phyloP scores from a whole-genome alignment of 2,888 invertebrate species.

The Amphipoea lucens region DNA sequence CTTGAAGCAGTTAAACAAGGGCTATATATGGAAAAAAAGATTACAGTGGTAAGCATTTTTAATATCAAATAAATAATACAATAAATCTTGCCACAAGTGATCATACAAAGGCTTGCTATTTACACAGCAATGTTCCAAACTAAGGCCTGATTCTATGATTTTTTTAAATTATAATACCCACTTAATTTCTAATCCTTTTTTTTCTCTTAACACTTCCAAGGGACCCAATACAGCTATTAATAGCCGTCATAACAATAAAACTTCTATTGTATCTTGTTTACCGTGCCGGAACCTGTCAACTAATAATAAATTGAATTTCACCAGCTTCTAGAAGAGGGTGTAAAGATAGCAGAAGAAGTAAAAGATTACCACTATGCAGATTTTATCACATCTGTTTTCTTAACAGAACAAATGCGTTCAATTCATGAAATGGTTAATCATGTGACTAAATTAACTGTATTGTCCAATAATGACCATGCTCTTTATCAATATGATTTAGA shows the following conservation, averaged over 20 bases:
- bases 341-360: conserved; percentile 68
- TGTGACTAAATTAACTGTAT: conserved; percentile 67
- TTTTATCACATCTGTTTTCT: conserved; percentile 72
- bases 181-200: background rate
- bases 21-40: conserved; percentile 72
- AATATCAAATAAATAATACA: background rate
- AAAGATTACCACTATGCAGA: conserved; percentile 76
- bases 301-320: conserved; percentile 22
- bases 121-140: conserved; percentile 1
- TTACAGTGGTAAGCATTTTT: conserved; percentile 70
- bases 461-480: conserved; percentile 67
- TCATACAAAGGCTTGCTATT: background rate
- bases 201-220: background rate
- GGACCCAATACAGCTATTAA: too few relatives aligned
- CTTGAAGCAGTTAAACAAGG: conserved; percentile 71
- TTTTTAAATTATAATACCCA: background rate
- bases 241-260: too few relatives aligned
- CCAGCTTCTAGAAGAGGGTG: conserved; percentile 72
- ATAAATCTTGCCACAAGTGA: background rate
- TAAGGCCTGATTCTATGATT: background rate
- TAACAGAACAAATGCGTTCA: conserved; percentile 73
- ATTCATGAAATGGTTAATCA: conserved; percentile 72
- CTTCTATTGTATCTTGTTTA: too few relatives aligned
- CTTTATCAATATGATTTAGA: conserved; percentile 72
- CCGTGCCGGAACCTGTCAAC: background rate